phyloP scores from a whole-genome alignment of 2,797 vertebrate species.

The Onychomys arenicola region DNA sequence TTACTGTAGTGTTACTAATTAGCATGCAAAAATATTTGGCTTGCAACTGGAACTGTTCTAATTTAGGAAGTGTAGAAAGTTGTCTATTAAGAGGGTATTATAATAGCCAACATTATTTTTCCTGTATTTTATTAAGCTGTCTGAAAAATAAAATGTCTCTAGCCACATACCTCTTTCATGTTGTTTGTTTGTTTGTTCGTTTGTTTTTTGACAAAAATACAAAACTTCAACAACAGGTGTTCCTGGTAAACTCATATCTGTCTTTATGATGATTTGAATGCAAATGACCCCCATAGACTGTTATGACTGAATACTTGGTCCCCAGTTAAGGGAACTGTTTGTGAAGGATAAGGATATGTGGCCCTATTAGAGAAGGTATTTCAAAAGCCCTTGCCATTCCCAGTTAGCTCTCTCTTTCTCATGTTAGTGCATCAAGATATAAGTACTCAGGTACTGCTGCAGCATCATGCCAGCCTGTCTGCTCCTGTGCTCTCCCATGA shows the following conservation, averaged over 20 bases:
- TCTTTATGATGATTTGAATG: neutral
- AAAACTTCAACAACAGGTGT: neutral
- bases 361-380: neutral
- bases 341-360: neutral
- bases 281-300: neutral
- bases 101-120: slow-evolving; percentile 23
- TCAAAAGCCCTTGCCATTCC: too few relatives aligned
- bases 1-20: neutral
- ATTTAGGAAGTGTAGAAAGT: neutral
- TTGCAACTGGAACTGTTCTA: neutral
- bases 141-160: neutral
- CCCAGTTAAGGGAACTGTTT: neutral
- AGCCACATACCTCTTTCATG: neutral
- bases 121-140: neutral
- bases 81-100: neutral
- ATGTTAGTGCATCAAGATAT: neutral
- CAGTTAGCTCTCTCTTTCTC: neutral
- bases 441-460: neutral
- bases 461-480: too few relatives aligned
- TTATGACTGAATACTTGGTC: neutral
- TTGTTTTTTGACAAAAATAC: neutral
- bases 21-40: neutral
- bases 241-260: neutral
- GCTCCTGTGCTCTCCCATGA: neutral
- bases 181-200: too few relatives aligned